Evolutionary conservation across 2,113 vertebrate genomes (phyloP), one percentile per base, ranked within the genome.

Genomic region (Tupaia tana): DNA sequence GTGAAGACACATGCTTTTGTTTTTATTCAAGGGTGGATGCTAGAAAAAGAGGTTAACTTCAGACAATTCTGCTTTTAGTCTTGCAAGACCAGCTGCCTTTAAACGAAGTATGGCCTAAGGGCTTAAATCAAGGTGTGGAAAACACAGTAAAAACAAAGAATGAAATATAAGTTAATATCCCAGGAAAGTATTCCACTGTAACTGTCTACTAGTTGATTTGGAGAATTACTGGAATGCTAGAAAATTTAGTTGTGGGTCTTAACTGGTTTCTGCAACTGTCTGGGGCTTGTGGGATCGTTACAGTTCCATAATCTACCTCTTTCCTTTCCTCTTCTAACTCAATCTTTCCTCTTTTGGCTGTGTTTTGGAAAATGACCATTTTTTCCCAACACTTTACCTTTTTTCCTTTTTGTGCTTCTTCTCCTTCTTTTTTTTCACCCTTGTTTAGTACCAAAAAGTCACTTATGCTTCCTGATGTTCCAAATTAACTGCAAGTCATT

Each of bases 81-180:
- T 90, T 27, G 5, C 5, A 84, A 58, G 12, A 66, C 7, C 25
- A 56, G 31, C 19, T 64, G 43, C 56, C 20, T 85, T 81, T 89
- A 43, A 90, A 75, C 18, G 69, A 25, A 82, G 3, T 9, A 52
- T n/a, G 15, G 12, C 34, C 54, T 27, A 6, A 8, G 31, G 69
- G 69, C 52, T 89, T 97, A 31, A 78, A 66, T 15, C 54, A 79
- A 89, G 16, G 59, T 79, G 15, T 78, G 59, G 25, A 58, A 74
- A 96, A 29, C 18, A 31, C 9, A 78, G 52, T 6, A 31, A 77
- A n/a, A 93, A 69, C 24, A 74, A 84, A 58, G 59, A 71, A 70
- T 6, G 66, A 59, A 82, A 61, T 12, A 19, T 5, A 43, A 29
- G 7, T 71, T 8, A 69, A 29, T n/a, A 66, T 13, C 10, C 9